Conservation (phyloP, 2,113 vertebrate genomes). For the Myiozetetes cayanensis region DNA sequence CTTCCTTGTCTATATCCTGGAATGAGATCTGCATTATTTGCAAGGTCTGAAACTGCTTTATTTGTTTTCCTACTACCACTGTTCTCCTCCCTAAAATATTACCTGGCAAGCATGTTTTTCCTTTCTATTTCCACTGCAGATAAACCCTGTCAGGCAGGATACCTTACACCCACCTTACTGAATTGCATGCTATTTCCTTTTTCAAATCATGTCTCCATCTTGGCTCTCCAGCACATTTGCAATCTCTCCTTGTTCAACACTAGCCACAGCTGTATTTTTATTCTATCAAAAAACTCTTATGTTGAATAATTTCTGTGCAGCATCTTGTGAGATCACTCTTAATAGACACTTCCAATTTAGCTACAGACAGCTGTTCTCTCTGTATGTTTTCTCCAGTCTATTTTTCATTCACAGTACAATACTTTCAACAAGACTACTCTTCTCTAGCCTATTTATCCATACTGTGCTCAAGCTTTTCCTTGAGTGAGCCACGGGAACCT, state of each 20-base stretch:
- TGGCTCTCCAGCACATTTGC: neutral
- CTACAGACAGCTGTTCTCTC: neutral
- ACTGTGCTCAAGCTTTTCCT: neutral
- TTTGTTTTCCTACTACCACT: neutral
- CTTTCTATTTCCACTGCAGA: neutral
- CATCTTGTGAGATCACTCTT: neutral
- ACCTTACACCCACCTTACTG: neutral
- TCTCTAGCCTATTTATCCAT: neutral
- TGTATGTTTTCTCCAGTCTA: neutral
- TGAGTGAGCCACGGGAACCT: neutral
- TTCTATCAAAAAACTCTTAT: neutral
- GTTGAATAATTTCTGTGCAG: neutral
- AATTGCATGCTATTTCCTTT: neutral
- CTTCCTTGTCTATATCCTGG: neutral
- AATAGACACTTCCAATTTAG: neutral
- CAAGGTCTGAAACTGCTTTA: neutral
- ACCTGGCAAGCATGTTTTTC: neutral
- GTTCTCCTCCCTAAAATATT: neutral
- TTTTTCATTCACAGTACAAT: neutral
- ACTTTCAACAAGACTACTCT: neutral
- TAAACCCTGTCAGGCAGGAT: neutral
- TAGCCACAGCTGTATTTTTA: neutral
- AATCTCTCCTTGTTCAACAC: neutral
- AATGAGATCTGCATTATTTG: neutral
- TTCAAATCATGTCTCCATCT: neutral